Conservation (phyloP, 2,797 vertebrate species). For the Centroberyx gerrardi region DNA sequence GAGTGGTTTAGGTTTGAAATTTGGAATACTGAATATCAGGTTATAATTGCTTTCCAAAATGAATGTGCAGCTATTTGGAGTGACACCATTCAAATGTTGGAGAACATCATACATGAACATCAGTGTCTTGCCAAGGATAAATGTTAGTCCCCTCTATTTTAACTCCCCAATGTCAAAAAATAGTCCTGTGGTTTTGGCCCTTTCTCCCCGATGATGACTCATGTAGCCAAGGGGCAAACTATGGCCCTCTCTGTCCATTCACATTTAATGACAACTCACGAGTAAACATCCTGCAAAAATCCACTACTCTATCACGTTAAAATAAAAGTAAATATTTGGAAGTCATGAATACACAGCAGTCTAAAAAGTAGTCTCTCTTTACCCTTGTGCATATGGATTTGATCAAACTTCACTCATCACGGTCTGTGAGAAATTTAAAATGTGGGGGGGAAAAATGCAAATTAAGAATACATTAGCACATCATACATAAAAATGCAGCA, state of each 20-base stretch:
- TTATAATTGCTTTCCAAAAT: not conserved
- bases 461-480: too few species aligned
- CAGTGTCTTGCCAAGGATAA: not conserved
- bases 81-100: not conserved
- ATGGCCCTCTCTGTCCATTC: slow-evolving; percentile 37
- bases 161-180: slow-evolving; percentile 18
- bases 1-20: not conserved
- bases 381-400: too few species aligned
- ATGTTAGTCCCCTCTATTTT: not conserved
- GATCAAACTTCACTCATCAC: too few species aligned
- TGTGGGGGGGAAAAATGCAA: too few species aligned
- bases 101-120: not conserved
- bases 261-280: not conserved
- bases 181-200: slow-evolving; percentile 4
- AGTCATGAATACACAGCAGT: too few species aligned
- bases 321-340: not conserved
- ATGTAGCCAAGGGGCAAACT: slow-evolving; percentile 16
- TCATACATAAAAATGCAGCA: too few species aligned
- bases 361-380: too few species aligned
- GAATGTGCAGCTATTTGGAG: not conserved
- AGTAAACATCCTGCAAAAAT: slow-evolving; percentile 13
- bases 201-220: slow-evolving; percentile 31
- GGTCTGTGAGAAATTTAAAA: too few species aligned
- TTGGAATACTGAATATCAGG: not conserved
- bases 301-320: not conserved